Conservation (phyloP, 2,113 vertebrate species). For the Seriola dumerili region DNA sequence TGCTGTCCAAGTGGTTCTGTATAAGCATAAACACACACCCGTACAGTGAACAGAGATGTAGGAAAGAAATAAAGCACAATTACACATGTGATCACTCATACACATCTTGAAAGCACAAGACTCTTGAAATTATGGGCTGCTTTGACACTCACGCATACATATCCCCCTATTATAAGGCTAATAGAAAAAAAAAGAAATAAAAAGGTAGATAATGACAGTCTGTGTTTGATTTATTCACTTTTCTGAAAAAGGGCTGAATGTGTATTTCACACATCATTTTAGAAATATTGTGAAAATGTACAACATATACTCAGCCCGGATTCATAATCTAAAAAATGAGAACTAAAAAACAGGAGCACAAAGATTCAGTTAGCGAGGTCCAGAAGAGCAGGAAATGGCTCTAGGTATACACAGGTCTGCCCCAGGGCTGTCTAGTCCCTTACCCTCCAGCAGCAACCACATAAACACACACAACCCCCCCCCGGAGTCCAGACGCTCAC, state of each 20-base stretch:
- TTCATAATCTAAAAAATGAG: not conserved
- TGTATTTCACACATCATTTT: conserved; percentile 16
- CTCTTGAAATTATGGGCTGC: conserved; percentile 35
- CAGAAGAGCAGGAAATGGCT: conserved; percentile 36
- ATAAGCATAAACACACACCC: conserved; percentile 87
- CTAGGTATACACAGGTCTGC: conserved; percentile 25
- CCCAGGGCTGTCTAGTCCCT: conserved; percentile 14
- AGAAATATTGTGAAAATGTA: conserved; percentile 25
- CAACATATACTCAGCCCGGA: conserved; percentile 2
- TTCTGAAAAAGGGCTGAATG: conserved; percentile 1
- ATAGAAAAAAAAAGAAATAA: conserved; percentile 11
- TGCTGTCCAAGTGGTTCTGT: conserved; percentile 99
- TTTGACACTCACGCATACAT: conserved; percentile 23
- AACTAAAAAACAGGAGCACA: conserved; percentile 2
- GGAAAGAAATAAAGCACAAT: conserved; percentile 86
- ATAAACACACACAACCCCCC: conserved; percentile 50
- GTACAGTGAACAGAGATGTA: conserved; percentile 85
- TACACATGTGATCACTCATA: conserved; percentile 72
- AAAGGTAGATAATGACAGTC: conserved; percentile 5
- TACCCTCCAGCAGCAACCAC: conserved; percentile 40
- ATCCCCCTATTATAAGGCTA: conserved; percentile 26
- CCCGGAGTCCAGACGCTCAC: conserved; percentile 85
- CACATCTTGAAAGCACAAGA: conserved; percentile 71
- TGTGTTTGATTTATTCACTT: not conserved
- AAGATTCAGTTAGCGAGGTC: conserved; percentile 30